Evolutionary conservation across 2,797 vertebrate genomes (phyloP).

Genomic region (Dryobates pubescens): DNA sequence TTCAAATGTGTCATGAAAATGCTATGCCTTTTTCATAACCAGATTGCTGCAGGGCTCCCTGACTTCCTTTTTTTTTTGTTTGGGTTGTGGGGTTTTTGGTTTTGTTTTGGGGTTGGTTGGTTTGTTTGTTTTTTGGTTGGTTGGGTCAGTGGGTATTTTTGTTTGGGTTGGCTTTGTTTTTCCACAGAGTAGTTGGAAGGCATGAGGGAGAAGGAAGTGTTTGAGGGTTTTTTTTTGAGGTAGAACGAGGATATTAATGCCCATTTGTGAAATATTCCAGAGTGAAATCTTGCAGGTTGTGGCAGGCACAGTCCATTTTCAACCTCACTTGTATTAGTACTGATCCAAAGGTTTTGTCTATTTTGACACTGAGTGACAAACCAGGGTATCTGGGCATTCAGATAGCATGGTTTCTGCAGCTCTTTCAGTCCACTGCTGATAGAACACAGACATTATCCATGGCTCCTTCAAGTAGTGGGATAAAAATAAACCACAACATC

Average conservation of each 20-base stretch:
- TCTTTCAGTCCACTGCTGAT: background rate
- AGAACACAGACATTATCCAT: fast-evolving
- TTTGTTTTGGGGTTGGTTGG: too few relatives aligned
- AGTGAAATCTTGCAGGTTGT: background rate
- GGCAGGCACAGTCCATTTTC: background rate
- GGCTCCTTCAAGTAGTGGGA: background rate
- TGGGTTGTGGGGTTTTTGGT: too few relatives aligned
- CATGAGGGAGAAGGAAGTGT: too few relatives aligned
- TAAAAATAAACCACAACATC: background rate
- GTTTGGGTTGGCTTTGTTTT: too few relatives aligned
- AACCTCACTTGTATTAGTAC: background rate
- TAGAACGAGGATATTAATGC: background rate
- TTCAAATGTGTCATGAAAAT: background rate
- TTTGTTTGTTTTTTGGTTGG: too few relatives aligned
- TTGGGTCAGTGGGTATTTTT: background rate
- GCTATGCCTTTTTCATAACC: background rate
- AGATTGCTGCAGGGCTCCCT: background rate
- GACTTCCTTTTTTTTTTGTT: background rate
- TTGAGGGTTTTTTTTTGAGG: background rate
- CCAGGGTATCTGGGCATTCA: background rate
- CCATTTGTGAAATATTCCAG: background rate
- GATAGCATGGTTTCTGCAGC: background rate
- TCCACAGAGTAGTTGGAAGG: too few relatives aligned
- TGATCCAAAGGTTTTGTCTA: background rate
- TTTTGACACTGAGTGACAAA: background rate